Conservation (phyloP, 1,140 invertebrate species). For the Bombus confusus region DNA sequence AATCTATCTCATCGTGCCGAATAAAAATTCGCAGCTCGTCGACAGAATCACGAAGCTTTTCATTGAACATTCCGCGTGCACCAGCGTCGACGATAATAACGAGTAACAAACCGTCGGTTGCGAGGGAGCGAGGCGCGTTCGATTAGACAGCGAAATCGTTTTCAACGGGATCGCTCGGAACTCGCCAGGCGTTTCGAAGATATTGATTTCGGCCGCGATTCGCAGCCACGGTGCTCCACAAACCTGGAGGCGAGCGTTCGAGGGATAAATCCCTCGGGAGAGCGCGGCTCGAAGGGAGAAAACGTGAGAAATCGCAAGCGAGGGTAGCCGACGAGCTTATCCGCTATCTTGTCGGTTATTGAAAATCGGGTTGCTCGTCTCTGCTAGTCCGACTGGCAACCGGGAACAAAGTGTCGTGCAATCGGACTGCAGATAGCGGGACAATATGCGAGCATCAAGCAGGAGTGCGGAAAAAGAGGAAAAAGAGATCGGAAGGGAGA, state of each 20-base stretch:
- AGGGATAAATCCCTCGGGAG: conserved; percentile 43
- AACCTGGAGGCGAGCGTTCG: conserved; percentile 33
- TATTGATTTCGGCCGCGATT: conserved; percentile 65
- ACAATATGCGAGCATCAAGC: no score
- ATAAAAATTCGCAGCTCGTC: neutral
- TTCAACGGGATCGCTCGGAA: conserved; percentile 41
- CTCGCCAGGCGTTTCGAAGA: conserved; percentile 42
- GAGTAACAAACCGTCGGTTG: neutral
- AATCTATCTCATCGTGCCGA: neutral
- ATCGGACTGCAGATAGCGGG: neutral
- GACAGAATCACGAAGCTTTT: neutral
- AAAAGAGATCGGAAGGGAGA: neutral
- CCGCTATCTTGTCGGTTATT: conserved; percentile 62
- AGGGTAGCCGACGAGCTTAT: conserved; percentile 48
- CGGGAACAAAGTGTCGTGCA: conserved; percentile 8
- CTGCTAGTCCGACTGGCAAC: neutral
- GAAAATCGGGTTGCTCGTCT: conserved; percentile 54
- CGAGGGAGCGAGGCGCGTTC: neutral
- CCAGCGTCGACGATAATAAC: neutral
- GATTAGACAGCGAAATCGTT: conserved; percentile 53
- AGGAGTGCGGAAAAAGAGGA: neutral
- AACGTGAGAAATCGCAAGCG: conserved; percentile 63
- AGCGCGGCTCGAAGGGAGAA: conserved; percentile 9
- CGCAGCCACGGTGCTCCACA: conserved; percentile 41
- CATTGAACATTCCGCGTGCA: conserved; percentile 1